Percentiles rank a stretch among this genome's conserved stretches.
phyloP scores from a whole-genome alignment of 2,888 invertebrate species.

The Lochmaea crataegi region DNA sequence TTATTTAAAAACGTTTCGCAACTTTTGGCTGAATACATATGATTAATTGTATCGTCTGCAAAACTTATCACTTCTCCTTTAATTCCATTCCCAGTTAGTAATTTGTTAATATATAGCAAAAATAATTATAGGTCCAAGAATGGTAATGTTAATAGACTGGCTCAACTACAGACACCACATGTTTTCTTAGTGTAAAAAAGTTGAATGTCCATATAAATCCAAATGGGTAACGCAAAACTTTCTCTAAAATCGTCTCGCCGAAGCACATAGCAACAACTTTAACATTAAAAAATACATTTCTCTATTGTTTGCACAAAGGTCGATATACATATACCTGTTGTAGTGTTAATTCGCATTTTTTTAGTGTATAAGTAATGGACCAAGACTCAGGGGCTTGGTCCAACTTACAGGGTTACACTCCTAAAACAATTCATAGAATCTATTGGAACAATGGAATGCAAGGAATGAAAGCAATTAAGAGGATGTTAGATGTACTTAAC shows the following conservation, averaged over 20 bases:
- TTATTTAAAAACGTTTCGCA: no score
- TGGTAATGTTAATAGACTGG: no score
- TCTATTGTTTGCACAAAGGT: slow-evolving; percentile 33
- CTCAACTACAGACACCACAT: no score
- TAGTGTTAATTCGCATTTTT: slow-evolving; percentile 18
- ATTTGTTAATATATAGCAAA: no score
- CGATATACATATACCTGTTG: slow-evolving; percentile 35
- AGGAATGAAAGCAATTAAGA: no score
- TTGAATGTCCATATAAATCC: slow-evolving; percentile 9
- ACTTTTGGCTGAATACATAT: no score
- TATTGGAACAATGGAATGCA: neutral
- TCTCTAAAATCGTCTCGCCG: slow-evolving; percentile 32
- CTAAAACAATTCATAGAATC: neutral
- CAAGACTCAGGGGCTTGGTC: slow-evolving; percentile 30
- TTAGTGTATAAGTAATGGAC: slow-evolving; percentile 31
- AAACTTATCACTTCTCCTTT: no score
- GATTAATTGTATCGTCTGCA: no score
- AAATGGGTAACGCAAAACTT: slow-evolving; percentile 18
- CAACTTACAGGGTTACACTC: slow-evolving; percentile 19
- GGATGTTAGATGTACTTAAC: no score
- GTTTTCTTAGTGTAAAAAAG: slow-evolving; percentile 3
- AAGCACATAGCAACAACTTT: slow-evolving; percentile 33
- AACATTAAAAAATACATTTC: slow-evolving; percentile 24
- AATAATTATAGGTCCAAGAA: no score
- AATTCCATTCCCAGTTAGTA: no score